Base-by-base conservation (phyloP, 2,888 invertebrate genomes). In the Chrysomela aeneicollis region DNA sequence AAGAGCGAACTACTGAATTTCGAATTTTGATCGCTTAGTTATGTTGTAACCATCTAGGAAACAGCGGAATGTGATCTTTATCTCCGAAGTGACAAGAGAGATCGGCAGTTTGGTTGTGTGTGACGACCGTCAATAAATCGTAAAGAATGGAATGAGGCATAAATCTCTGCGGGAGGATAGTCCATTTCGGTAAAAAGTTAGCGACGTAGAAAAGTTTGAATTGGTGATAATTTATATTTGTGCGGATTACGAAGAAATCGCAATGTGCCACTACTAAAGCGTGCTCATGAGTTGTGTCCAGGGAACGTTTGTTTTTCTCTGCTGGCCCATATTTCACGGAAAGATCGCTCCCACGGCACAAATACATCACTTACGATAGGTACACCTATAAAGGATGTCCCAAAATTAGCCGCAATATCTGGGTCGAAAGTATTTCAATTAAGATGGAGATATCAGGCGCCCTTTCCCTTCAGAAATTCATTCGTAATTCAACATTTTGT, bases 281-380 rank as follows among this genome's bases (percentile, higher is more conserved):
- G 77, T 75, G 79, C 77, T 78, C 79, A 79, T 79, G 78, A 79
- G 77, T 79, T 78, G 75, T 78, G 79, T 78, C 77, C 78, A 76
- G 74, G 71, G 73, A 74, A 72, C 76, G 77, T 78, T 78, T 79
- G 78, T 79, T 79, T 79, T 79, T 77, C 78, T 76, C 76, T 72
- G 70, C 73, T 73, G 72, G 73, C 71, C 77, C 77, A 77, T 78
- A 77, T 78, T 78, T 78, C 77, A 77, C 75, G 76, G 78, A 80
- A 78, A 74, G 77, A 79, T 79, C 76, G 76, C 74, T 76, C 75
- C 72, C 77, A 74, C 75, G 74, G 74, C 72, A 76, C 77, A 76
- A 79, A 80, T 81, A 79, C 79, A 81, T 81, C 81, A 81, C 79
- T 72, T 72, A 72, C 75, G 76, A 79, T 78, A n/a, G n/a, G n/a